Evolutionary conservation across 1,140 invertebrate genomes (phyloP).

Genomic region (Apocrypta bakeri): DNA sequence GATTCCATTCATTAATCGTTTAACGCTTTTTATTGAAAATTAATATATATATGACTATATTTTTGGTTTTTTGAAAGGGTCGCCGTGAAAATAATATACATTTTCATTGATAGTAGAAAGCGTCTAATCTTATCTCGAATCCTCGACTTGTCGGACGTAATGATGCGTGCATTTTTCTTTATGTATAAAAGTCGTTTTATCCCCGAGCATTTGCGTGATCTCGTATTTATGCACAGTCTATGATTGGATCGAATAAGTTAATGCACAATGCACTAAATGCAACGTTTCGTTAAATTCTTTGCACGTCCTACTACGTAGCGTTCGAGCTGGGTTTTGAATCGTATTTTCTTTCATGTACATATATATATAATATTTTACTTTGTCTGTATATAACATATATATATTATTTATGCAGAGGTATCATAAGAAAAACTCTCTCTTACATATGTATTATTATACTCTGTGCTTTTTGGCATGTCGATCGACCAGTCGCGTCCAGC

Average conservation of each 20-base stretch:
- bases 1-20: background rate
- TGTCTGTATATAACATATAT: conserved; percentile 48
- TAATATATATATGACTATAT: background rate
- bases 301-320: background rate
- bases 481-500: conserved; percentile 64
- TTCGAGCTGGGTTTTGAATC: background rate
- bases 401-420: conserved; percentile 51
- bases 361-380: conserved; percentile 12
- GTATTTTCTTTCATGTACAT: conserved; percentile 25
- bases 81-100: background rate
- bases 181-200: too few relatives aligned
- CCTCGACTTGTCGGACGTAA: background rate
- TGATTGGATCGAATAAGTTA: background rate
- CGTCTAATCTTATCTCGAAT: background rate
- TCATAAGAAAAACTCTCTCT: conserved; percentile 15
- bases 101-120: background rate
- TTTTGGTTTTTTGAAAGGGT: conserved; percentile 1
- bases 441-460: conserved; percentile 56
- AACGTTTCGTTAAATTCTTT: background rate
- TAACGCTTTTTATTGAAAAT: background rate
- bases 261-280: background rate
- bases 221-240: background rate
- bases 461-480: conserved; percentile 72
- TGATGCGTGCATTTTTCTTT: too few relatives aligned
- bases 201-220: too few relatives aligned